phyloP scores from a whole-genome alignment of 2,797 vertebrate species.

The Valencia hispanica region DNA sequence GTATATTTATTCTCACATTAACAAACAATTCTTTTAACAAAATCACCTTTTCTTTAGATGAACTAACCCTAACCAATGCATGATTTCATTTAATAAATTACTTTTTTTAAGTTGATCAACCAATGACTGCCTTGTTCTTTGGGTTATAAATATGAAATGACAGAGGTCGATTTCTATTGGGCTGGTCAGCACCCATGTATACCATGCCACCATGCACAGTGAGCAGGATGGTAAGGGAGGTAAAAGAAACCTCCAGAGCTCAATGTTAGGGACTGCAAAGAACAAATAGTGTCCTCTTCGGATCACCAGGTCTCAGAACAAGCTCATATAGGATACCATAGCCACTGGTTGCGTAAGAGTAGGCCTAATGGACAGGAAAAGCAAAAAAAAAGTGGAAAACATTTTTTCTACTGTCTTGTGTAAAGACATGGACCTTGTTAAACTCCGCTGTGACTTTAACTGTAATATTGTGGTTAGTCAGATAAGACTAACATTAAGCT shows the following conservation, averaged over 20 bases:
- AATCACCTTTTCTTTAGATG: background rate
- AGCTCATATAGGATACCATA: background rate
- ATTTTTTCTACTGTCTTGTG: no score
- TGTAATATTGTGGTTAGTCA: background rate
- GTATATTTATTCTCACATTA: background rate
- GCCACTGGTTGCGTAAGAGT: background rate
- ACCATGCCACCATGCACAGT: background rate
- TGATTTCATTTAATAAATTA: background rate
- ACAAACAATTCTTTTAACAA: background rate
- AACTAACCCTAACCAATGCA: background rate
- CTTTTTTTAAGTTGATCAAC: background rate
- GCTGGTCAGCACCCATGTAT: background rate
- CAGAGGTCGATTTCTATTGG: background rate
- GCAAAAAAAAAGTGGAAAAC: no score
- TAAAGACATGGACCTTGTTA: background rate
- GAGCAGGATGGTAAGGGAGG: background rate
- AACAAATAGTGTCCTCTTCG: background rate
- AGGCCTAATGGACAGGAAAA: no score
- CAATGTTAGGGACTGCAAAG: background rate
- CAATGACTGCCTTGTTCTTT: background rate
- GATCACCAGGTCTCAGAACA: background rate
- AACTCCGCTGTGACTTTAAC: background rate
- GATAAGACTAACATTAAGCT: background rate
- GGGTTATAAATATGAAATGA: background rate
- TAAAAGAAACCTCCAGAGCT: background rate